Conservation (phyloP, 2,797 vertebrate species). For the Notamacropus eugenii region DNA sequence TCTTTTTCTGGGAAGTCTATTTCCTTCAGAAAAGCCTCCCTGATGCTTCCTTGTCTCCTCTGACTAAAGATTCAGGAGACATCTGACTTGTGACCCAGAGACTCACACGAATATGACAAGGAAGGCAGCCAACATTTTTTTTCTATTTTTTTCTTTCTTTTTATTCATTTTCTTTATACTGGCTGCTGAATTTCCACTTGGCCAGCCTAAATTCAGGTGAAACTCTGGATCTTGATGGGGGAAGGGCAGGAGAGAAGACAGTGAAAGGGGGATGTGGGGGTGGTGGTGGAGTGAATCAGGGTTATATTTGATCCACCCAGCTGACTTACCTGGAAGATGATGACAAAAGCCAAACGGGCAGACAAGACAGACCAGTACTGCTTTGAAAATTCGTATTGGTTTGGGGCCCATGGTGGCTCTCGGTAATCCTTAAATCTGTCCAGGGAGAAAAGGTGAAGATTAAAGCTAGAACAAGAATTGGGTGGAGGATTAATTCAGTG, state of each 20-base stretch:
- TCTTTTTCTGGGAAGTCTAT: constrained; percentile 43
- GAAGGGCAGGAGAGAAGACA: not conserved
- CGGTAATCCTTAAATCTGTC: constrained; percentile 97
- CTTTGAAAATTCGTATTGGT: constrained; percentile 95
- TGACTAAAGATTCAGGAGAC: not conserved
- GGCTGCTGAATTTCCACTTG: not conserved
- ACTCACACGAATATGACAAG: not conserved
- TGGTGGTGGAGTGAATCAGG: not conserved
- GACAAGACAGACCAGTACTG: constrained; percentile 97
- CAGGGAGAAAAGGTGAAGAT: constrained; percentile 62
- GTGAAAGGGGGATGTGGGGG: too few species aligned
- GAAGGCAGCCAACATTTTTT: not conserved
- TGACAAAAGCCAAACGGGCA: constrained; percentile 95
- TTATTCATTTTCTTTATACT: not conserved
- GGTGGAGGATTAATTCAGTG: not conserved
- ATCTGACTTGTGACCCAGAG: not conserved
- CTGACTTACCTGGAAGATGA: constrained; percentile 95
- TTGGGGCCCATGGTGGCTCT: constrained; percentile 94
- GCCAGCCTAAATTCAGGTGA: not conserved
- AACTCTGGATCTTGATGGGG: not conserved
- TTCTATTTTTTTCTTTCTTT: too few species aligned
- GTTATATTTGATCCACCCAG: not conserved
- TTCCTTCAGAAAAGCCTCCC: not conserved
- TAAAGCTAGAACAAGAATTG: not conserved
- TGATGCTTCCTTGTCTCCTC: not conserved